Evolutionary conservation across 2,113 vertebrate species (phyloP), one percentile per base, ranked within the genome.

Genomic region (Mionectes macconnelli): DNA sequence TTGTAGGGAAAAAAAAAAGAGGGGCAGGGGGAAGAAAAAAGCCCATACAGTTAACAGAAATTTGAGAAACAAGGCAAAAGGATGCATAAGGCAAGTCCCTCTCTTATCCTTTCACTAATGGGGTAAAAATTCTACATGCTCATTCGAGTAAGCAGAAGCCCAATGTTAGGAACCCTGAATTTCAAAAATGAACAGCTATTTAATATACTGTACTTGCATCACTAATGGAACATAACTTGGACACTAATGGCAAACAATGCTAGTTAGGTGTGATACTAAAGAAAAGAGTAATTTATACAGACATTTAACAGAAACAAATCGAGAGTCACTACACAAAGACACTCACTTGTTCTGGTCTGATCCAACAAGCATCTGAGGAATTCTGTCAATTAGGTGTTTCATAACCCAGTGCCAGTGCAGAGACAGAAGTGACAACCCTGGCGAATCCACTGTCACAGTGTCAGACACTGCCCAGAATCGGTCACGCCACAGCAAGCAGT

Each of bases 331-430:
- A 23, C 45, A n/a, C 35, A 57, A 90, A 87, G 42, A 21, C 59
- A 95, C 98, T 98, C 98, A 99, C 99, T 99, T 99, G 27, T 98
- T 97, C 37, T 97, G 94, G 67, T 98, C 96, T 11, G 98, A 98
- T 90, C 98, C 98, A 60, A 98, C 90, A 75, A 99, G 97, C 73
- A 99, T 98, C 81, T 98, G 97, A 18, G 99, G 98, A 70, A 99
- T 97, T 50, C 97, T 98, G 55, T 94, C 92, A 75, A 99, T 97
- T 20, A 99, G 97, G 94, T 99, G 98, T 66, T 99, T 99, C 93
- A 98, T 98, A 79, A 99, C 98, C 99, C 99, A 99, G 93, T 99
- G 99, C 99, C 99, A 99, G 96, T 99, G 99, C 73, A 99, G 97
- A 8, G 99, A 98, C 35, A 99, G 97, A 64, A 99, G 97, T 3